Evolutionary conservation across 2,113 vertebrate species (phyloP), one percentile per base, ranked within the genome.

Genomic region (Atherinomorus stipes): DNA sequence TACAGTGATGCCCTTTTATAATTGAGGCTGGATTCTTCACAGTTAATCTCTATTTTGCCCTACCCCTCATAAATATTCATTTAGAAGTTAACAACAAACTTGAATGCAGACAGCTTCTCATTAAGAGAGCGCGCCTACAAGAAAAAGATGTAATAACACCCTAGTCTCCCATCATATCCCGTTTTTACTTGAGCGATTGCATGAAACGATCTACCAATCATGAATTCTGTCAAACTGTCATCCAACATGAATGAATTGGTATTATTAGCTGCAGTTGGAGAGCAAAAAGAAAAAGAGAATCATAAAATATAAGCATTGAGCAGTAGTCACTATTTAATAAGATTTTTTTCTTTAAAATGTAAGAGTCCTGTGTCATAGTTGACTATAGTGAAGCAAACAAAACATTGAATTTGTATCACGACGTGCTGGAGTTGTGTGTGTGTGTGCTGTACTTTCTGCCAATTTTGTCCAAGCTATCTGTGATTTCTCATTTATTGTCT

Each of bases 401-500:
- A 47, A 16, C 42, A 12, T n/a, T n/a, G 18, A 1, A 34, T 34
- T 34, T 34, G 5, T 34, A 34, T 34, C 44, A n/a, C 44, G 7
- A n/a, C 44, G n/a, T 8, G 44, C n/a, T n/a, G 44, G 7, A 12
- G 50, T 62, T 50, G 64, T 64, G 53, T 4, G 64, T 64, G 53
- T 4, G 31, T 45, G 21, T 31, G 9, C 61, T 54, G 37, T 71
- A 19, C 42, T 21, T 2, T 53, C 26, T 53, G 49, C 10, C 26
- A 18, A 61, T 34, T 34, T 34, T 44, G 37, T 58, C 57, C 26
- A 9, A 25, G 42, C 37, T 66, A 31, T 53, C 19, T 28, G 61
- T 78, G 74, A 84, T 66, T 80, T 74, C 61, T 75, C 26, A 23
- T 42, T 70, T 69, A 57, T 56, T 74, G 64, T 75, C 44, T 76